A percentile compares a stretch with the other conserved stretches of the same genome.
Conservation (phyloP, 92 coral and sea anemone genomes). For the Pocillopora meandrina region DNA sequence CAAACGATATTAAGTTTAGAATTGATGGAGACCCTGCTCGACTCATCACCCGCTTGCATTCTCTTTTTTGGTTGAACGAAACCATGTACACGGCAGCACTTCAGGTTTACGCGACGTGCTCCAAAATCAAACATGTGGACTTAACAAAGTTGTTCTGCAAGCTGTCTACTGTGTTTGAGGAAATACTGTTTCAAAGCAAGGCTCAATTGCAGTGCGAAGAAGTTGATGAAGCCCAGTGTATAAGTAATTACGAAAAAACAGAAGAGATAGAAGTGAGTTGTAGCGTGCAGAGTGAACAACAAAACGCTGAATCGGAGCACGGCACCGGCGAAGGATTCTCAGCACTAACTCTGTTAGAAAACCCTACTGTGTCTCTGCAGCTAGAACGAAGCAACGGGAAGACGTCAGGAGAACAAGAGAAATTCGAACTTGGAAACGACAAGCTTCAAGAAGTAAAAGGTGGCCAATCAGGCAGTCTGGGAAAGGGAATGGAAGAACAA, state of each 20-base stretch:
- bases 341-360: not conserved
- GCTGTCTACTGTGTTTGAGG: slow-evolving; percentile 19
- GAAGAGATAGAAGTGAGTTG: not conserved
- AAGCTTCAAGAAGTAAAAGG: not conserved
- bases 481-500: not conserved
- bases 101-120: slow-evolving; percentile 60
- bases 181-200: slow-evolving; percentile 17
- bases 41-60: slow-evolving; percentile 67
- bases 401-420: not conserved
- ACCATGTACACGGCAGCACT: slow-evolving; percentile 58
- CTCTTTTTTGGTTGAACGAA: slow-evolving; percentile 71
- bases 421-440: not conserved
- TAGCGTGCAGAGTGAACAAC: not conserved
- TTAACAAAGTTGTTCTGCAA: not conserved
- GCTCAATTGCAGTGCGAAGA: not conserved
- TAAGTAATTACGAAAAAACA: not conserved
- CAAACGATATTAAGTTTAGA: slow-evolving; percentile 37
- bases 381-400: not conserved
- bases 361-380: not conserved
- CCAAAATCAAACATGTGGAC: slow-evolving; percentile 4
- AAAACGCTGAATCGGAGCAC: not conserved
- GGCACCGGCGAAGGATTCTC: not conserved
- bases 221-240: not conserved
- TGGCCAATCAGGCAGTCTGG: not conserved
- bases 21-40: slow-evolving; percentile 33